phyloP scores from a whole-genome alignment of 2,113 vertebrate species.

The Sapayoa aenigma region DNA sequence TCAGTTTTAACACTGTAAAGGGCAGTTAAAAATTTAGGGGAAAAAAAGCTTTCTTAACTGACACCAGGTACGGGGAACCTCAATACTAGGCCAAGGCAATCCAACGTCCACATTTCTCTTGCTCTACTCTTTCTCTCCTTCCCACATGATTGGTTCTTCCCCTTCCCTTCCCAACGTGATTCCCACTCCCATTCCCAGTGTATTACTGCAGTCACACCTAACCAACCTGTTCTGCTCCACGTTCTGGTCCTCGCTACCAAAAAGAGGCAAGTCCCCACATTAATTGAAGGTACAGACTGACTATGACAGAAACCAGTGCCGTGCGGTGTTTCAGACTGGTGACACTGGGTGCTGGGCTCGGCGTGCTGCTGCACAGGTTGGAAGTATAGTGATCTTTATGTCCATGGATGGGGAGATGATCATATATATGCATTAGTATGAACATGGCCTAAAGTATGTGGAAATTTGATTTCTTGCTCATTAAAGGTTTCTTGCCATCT shows the following conservation, averaged over 20 bases:
- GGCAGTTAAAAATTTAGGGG: background rate
- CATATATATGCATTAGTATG: background rate
- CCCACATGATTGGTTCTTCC: background rate
- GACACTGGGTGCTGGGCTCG: background rate
- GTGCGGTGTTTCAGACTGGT: background rate
- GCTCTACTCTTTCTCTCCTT: background rate
- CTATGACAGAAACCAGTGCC: background rate
- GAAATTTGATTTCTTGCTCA: background rate
- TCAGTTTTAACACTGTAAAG: background rate
- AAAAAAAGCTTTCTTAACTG: background rate
- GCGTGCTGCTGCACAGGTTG: background rate
- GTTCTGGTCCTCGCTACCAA: background rate
- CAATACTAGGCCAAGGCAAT: background rate
- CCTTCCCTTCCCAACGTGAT: background rate
- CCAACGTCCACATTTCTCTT: background rate
- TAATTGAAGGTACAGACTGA: rapidly evolving
- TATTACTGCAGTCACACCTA: background rate
- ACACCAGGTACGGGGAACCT: background rate
- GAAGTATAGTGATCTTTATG: background rate
- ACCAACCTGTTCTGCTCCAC: background rate
- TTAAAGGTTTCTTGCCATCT: background rate
- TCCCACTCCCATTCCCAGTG: background rate
- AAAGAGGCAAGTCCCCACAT: background rate
- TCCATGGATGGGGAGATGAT: background rate
- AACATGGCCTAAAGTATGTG: background rate